Conservation (phyloP, 2,888 invertebrate genomes). For the Microchrysa polita region DNA sequence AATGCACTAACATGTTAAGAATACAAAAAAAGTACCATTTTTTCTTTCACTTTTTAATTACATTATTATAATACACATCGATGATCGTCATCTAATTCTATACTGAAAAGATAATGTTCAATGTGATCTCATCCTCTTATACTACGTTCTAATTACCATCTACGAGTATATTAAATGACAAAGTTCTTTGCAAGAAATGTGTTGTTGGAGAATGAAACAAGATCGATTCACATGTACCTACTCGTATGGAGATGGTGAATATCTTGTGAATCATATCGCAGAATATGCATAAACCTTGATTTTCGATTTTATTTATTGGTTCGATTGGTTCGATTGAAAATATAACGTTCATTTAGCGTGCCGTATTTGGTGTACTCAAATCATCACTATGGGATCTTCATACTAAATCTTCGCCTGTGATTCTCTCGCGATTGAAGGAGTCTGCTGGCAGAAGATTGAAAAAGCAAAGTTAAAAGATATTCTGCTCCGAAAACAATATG, state of each 20-base stretch:
- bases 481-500: not conserved
- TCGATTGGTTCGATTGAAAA: not conserved
- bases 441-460: not conserved
- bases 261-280: not conserved
- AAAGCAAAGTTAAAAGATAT: not conserved
- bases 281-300: slow-evolving; percentile 14
- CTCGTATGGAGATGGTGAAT: too few species aligned
- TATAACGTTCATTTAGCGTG: not conserved
- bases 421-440: not conserved
- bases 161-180: too few species aligned
- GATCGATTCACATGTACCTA: too few species aligned
- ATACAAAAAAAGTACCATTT: too few species aligned
- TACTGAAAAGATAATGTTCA: not conserved
- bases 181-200: too few species aligned
- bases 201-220: too few species aligned
- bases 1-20: too few species aligned
- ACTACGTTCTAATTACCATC: not conserved
- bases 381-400: not conserved
- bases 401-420: not conserved
- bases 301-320: slow-evolving; percentile 10
- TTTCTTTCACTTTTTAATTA: too few species aligned
- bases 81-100: too few species aligned
- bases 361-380: slow-evolving; percentile 3
- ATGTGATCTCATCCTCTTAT: slow-evolving; percentile 7
- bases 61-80: too few species aligned